Base-by-base conservation (phyloP, 1,140 invertebrate genomes). In the Xylocopa sonorina region DNA sequence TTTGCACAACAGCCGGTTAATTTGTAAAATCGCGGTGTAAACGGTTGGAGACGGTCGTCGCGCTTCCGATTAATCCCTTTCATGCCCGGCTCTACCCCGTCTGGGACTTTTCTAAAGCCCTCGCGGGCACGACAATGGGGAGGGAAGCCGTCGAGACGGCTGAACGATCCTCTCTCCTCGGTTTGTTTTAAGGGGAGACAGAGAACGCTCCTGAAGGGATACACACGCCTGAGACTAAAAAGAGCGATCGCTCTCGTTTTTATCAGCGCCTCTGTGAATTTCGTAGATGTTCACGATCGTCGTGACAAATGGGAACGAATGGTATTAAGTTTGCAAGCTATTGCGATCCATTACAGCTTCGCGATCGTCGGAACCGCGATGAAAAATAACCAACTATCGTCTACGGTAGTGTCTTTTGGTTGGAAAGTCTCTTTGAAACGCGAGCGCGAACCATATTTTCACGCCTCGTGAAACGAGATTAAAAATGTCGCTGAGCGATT, bases 401-500 rank as follows among this genome's bases (percentile, higher is more conserved):
- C 18, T n/a, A n/a, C n/a, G n/a, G n/a, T n/a, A n/a, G n/a, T n/a
- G n/a, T n/a, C n/a, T n/a, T n/a, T n/a, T n/a, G n/a, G n/a, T n/a
- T n/a, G n/a, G n/a, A n/a, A n/a, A n/a, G n/a, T n/a, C n/a, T n/a
- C n/a, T n/a, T n/a, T n/a, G n/a, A n/a, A n/a, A n/a, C n/a, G n/a
- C n/a, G n/a, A n/a, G n/a, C n/a, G n/a, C n/a, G n/a, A n/a, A n/a
- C n/a, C n/a, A n/a, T n/a, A n/a, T n/a, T n/a, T n/a, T n/a, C n/a
- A n/a, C n/a, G n/a, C n/a, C n/a, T n/a, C n/a, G n/a, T n/a, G n/a
- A 32, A 71, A 71, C 51, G 51, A 9, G 10, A 14, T 71, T 57
- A 71, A 71, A 46, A 57, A 55, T 24, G n/a, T n/a, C 29, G 34
- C 12, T 72, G 10, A 72, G 57, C 43, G 69, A 60, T 72, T 46